phyloP scores from a whole-genome alignment of 2,113 vertebrate species.

The Carlito syrichta region DNA sequence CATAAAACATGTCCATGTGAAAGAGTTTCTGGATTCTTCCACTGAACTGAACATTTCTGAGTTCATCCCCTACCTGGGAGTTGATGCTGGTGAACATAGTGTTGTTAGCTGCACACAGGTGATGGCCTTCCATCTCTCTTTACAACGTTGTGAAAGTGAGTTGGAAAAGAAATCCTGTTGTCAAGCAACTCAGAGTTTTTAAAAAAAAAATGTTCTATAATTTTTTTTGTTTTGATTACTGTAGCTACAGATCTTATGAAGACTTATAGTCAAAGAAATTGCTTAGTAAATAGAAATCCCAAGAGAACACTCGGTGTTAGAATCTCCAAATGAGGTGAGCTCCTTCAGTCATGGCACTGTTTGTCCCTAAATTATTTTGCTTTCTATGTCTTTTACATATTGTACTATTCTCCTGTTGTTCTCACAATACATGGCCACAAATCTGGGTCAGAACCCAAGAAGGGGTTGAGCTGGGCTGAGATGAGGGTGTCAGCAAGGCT shows the following conservation, averaged over 20 bases:
- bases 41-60: not conserved
- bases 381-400: not conserved
- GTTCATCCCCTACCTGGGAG: not conserved
- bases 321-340: not conserved
- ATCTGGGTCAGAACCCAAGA: not conserved
- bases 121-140: constrained; percentile 30
- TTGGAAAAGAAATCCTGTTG: not conserved
- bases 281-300: not conserved
- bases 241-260: not conserved
- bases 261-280: not conserved
- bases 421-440: not conserved
- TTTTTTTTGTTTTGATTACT: not conserved
- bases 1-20: not conserved
- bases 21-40: not conserved
- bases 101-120: not conserved
- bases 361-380: not conserved
- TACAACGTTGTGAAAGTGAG: not conserved
- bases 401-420: not conserved
- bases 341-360: not conserved
- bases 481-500: not conserved
- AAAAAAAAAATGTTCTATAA: not conserved
- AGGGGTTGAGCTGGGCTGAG: not conserved
- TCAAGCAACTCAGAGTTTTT: not conserved
- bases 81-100: not conserved
- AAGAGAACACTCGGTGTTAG: not conserved